phyloP scores from a whole-genome alignment of 2,797 vertebrate species.

The Rhinogobio ventralis region DNA sequence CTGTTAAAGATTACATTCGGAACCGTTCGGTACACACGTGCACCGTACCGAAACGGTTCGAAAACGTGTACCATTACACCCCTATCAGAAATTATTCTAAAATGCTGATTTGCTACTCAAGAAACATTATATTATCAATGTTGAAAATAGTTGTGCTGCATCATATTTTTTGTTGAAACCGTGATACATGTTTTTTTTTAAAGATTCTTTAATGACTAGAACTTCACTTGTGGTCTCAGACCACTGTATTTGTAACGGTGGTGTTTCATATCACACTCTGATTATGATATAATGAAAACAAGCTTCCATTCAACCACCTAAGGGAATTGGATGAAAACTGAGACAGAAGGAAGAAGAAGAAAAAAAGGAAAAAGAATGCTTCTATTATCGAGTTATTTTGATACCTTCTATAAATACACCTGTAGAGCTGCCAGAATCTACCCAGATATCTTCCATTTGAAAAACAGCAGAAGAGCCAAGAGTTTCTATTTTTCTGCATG shows the following conservation, averaged over 20 bases:
- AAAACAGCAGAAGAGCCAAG: conserved; percentile 10
- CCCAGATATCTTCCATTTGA: conserved; percentile 10
- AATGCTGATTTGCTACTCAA: background rate
- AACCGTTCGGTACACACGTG: too few relatives aligned
- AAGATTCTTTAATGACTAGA: background rate
- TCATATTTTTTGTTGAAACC: background rate
- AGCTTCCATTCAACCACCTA: conserved; percentile 14
- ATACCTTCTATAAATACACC: conserved; percentile 41
- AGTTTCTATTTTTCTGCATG: background rate
- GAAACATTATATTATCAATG: background rate
- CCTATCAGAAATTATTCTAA: background rate
- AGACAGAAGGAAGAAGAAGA: background rate
- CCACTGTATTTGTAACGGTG: background rate
- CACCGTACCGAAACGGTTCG: too few relatives aligned
- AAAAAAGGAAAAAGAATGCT: background rate
- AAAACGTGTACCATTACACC: too few relatives aligned
- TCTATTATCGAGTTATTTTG: conserved; percentile 33
- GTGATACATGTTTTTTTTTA: too few relatives aligned
- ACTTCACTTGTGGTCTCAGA: background rate
- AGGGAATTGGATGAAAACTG: conserved; percentile 15
- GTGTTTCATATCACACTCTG: conserved; percentile 23
- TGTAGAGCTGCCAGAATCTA: conserved; percentile 35
- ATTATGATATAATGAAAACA: conserved; percentile 38
- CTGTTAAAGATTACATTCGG: too few relatives aligned
- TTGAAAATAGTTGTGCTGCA: background rate